phyloP scores from a whole-genome alignment of 2,888 invertebrate species.

The Drosophila acutilabella region DNA sequence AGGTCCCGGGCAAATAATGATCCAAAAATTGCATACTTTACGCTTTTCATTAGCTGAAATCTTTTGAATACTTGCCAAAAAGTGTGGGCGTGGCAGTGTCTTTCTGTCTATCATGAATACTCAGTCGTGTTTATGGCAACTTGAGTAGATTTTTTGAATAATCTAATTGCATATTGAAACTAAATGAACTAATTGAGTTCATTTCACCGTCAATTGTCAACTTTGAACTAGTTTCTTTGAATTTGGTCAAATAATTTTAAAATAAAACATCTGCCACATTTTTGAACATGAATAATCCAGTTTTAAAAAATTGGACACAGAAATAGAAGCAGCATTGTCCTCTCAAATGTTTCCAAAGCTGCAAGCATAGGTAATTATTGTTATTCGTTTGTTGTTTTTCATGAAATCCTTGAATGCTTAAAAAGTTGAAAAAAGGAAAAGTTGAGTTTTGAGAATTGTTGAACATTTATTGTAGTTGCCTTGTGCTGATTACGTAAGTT shows the following conservation, averaged over 20 bases:
- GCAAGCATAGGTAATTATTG: slow-evolving; percentile 6
- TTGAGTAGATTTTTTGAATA: slow-evolving; percentile 21
- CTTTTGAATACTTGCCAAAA: slow-evolving; percentile 44
- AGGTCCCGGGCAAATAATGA: slow-evolving; percentile 49
- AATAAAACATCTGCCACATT: slow-evolving; percentile 55
- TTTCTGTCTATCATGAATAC: slow-evolving; percentile 34
- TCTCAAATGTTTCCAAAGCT: slow-evolving; percentile 10
- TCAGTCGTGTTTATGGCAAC: slow-evolving; percentile 33
- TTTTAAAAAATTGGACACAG: slow-evolving; percentile 3
- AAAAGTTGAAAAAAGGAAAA: slow-evolving; percentile 17
- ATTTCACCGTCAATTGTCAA: slow-evolving; percentile 8
- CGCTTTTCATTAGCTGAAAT: slow-evolving; percentile 32
- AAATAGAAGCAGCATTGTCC: slow-evolving; percentile 29
- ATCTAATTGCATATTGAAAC: slow-evolving; percentile 9
- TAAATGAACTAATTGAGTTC: slow-evolving; percentile 5
- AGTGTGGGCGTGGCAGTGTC: slow-evolving; percentile 59
- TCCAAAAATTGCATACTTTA: slow-evolving; percentile 54
- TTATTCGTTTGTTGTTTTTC: not conserved
- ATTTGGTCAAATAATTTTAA: slow-evolving; percentile 28
- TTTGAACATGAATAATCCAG: slow-evolving; percentile 3
- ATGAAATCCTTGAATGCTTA: not conserved
- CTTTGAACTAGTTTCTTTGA: slow-evolving; percentile 4
- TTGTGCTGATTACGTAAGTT: slow-evolving; percentile 45
- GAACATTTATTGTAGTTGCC: slow-evolving; percentile 52
- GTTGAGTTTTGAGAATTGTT: slow-evolving; percentile 24